These are phyloP conservation scores for Ophiothrix spiculata DNA, from an alignment of 35 echinoderm and acorn worm genomes.

Conservation along the genomic window DNA sequence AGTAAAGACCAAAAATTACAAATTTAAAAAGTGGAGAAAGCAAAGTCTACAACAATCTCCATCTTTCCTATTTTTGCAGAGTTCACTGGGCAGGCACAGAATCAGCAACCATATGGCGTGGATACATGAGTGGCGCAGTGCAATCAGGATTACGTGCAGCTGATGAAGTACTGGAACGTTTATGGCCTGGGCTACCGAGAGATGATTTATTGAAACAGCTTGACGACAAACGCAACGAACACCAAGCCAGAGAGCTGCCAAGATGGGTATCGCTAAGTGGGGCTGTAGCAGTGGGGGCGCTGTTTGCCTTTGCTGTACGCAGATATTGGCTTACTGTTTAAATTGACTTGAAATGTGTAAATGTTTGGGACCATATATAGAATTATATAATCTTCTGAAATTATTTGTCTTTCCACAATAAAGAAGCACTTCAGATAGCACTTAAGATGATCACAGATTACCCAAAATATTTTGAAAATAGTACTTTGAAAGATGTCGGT, in stretches of 20 bases:
- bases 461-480: too few species aligned
- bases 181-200: slow-evolving; percentile 21
- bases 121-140: slow-evolving; percentile 88
- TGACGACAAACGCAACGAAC: slow-evolving; percentile 12
- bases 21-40: too few species aligned
- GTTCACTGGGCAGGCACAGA: slow-evolving; percentile 97
- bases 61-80: slow-evolving; percentile 34
- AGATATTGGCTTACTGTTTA: slow-evolving; percentile 44
- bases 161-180: slow-evolving; percentile 59
- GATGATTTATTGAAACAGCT: slow-evolving; percentile 44
- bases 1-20: too few species aligned
- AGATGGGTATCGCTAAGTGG: slow-evolving; percentile 23
- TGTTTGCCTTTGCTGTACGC: not conserved
- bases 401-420: too few species aligned
- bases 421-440: too few species aligned
- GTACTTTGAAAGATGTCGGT: too few species aligned
- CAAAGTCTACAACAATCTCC: not conserved
- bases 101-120: slow-evolving; percentile 68
- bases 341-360: too few species aligned
- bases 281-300: not conserved
- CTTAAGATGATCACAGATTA: too few species aligned
- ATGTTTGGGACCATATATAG: too few species aligned
- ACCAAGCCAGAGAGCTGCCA: not conserved
- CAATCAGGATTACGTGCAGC: slow-evolving; percentile 85
- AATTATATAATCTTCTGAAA: too few species aligned